Conservation (phyloP, 1,140 invertebrate species). For the Cotesia vestalis region DNA sequence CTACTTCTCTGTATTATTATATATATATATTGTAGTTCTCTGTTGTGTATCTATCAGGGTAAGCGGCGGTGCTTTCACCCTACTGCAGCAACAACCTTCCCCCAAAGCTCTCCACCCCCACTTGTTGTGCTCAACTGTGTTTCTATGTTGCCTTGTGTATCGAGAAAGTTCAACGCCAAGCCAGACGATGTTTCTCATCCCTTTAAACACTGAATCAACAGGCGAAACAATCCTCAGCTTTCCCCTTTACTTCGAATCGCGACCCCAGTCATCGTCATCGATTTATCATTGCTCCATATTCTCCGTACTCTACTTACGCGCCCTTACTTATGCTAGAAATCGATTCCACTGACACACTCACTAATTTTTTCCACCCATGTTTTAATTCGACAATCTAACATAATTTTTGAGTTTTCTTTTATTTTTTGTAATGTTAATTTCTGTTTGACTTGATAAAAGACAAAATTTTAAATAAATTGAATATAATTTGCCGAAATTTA, state of each 20-base stretch:
- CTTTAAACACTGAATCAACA: conserved; percentile 43
- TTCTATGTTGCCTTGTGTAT: conserved; percentile 50
- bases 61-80: conserved; percentile 12
- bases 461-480: too few species aligned
- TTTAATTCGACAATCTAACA: too few species aligned
- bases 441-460: too few species aligned
- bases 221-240: conserved; percentile 34
- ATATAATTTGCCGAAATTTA: too few species aligned
- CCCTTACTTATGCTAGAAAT: too few species aligned
- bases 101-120: conserved; percentile 46
- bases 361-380: too few species aligned
- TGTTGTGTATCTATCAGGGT: conserved; percentile 15
- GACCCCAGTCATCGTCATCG: conserved; percentile 9
- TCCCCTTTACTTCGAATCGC: conserved; percentile 7
- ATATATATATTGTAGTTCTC: neutral
- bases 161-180: conserved; percentile 48
- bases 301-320: too few species aligned
- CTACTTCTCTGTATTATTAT: neutral
- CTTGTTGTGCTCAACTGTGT: conserved; percentile 62
- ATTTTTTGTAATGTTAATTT: too few species aligned
- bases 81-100: neutral
- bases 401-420: too few species aligned
- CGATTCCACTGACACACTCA: too few species aligned
- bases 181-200: conserved; percentile 45
- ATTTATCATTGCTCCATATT: conserved; percentile 9